Percentiles rank a stretch among this genome's conserved stretches.
Conservation (phyloP, 2,888 invertebrate genomes). For the Microdon myrmicae region DNA sequence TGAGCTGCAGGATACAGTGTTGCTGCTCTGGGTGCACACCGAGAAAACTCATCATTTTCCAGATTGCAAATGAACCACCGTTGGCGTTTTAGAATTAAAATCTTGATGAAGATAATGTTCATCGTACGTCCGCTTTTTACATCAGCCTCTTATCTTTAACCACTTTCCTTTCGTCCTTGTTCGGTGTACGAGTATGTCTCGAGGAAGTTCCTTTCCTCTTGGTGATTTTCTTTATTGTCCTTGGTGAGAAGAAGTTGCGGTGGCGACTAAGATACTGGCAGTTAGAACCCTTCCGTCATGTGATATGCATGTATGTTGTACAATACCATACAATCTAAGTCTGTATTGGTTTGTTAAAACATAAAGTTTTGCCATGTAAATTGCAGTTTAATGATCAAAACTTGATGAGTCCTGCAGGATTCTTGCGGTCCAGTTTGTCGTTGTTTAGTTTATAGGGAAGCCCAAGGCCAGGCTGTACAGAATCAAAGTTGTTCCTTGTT, state of each 20-base stretch:
- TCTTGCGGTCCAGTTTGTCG: constrained; percentile 51
- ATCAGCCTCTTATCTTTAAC: background rate
- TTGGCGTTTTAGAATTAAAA: constrained; percentile 49
- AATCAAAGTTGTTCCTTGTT: constrained; percentile 52
- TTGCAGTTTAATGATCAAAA: constrained; percentile 53
- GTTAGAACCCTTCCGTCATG: constrained; percentile 3
- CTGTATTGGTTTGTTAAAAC: constrained; percentile 30
- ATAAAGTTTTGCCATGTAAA: constrained; percentile 52
- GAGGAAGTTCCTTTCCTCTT: constrained; percentile 20
- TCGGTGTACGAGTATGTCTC: constrained; percentile 4
- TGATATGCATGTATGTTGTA: background rate
- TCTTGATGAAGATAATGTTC: constrained; percentile 38
- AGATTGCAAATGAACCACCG: constrained; percentile 45
- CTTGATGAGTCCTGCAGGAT: constrained; percentile 52
- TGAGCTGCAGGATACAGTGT: background rate
- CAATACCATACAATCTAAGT: constrained; percentile 4
- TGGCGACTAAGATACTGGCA: constrained; percentile 39
- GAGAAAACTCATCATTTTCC: constrained; percentile 44
- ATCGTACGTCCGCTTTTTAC: background rate
- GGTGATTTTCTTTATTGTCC: constrained; percentile 30
- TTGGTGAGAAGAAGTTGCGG: constrained; percentile 23
- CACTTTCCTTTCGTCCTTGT: constrained; percentile 10
- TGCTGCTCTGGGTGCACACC: constrained; percentile 4
- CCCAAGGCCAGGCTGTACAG: constrained; percentile 35
- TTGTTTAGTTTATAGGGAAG: constrained; percentile 41